Evolutionary conservation across 1,140 invertebrate species (phyloP).

Genomic region (Drosophila dunni): DNA sequence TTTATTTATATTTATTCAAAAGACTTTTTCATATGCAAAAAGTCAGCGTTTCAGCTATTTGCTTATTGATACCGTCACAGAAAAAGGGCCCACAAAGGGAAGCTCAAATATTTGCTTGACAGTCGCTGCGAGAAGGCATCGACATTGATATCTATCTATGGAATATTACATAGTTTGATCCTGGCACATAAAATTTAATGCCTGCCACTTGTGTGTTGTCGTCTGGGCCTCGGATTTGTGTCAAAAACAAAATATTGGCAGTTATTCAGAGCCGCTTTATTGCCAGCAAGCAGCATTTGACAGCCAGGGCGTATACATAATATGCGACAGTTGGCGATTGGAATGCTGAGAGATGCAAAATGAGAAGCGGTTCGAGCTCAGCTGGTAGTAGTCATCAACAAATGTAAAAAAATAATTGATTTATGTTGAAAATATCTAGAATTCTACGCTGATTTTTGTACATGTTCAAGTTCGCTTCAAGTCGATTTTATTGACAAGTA

Average conservation of each 20-base stretch:
- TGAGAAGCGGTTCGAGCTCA: neutral
- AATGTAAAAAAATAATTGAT: no score
- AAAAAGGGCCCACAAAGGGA: conserved; percentile 41
- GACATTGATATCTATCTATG: conserved; percentile 34
- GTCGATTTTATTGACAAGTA: conserved; percentile 45
- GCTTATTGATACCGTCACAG: conserved; percentile 67
- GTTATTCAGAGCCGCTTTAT: conserved; percentile 31
- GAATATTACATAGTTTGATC: conserved; percentile 74
- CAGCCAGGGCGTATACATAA: conserved; percentile 57
- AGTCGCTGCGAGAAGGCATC: conserved; percentile 1
- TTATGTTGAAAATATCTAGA: neutral
- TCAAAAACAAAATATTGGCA: conserved; percentile 58
- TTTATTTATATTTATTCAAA: conserved; percentile 51
- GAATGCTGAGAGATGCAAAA: neutral
- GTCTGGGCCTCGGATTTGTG: conserved; percentile 50
- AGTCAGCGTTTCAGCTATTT: conserved; percentile 44
- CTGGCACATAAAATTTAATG: conserved; percentile 67
- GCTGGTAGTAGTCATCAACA: no score
- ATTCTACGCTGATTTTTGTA: neutral
- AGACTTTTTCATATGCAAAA: conserved; percentile 68
- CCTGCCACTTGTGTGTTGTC: conserved; percentile 65
- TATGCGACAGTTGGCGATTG: conserved; percentile 2
- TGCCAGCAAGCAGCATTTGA: conserved; percentile 6
- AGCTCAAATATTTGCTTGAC: conserved; percentile 24
- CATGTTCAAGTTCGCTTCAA: neutral